Conservation (phyloP, 2,113 vertebrate species). For the Eidolon helvum region DNA sequence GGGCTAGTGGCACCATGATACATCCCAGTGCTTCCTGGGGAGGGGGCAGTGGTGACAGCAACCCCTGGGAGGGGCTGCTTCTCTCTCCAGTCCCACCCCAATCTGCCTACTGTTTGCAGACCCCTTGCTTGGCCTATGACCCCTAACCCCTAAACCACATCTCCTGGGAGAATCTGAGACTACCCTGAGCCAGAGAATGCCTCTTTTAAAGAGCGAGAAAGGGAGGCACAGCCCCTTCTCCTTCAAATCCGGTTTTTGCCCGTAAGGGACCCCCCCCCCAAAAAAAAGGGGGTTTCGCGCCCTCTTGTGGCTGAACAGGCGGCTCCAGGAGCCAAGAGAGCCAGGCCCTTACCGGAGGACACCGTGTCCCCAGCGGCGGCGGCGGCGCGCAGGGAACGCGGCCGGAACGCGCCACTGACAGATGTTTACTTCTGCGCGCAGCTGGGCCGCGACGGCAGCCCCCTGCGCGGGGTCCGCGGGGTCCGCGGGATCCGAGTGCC, state of each 20-base stretch:
- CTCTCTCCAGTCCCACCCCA: neutral
- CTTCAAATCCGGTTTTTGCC: conserved; percentile 23
- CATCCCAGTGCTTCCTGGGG: neutral
- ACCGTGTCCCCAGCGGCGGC: conserved; percentile 68
- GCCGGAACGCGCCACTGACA: conserved; percentile 62
- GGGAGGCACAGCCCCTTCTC: neutral
- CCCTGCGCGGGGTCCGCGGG: neutral
- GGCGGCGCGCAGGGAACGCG: conserved; percentile 42
- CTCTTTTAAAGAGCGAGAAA: neutral
- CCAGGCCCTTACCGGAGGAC: conserved; percentile 75
- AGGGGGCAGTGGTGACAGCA: neutral
- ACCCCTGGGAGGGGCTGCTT: neutral
- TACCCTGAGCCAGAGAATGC: neutral
- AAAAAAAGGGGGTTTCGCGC: conserved; percentile 45
- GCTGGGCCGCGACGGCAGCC: conserved; percentile 46
- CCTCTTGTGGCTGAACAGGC: conserved; percentile 65
- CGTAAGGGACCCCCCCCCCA: conserved; percentile 36
- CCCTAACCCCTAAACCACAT: neutral
- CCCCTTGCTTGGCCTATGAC: neutral
- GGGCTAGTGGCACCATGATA: neutral
- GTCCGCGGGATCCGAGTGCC: neutral
- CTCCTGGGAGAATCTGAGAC: neutral
- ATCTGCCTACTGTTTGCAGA: neutral
- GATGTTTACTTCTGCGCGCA: conserved; percentile 72
- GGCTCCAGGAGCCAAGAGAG: conserved; percentile 3